Percentiles rank a stretch among this genome's conserved stretches.
Conservation (phyloP, 2,888 invertebrate species). For the Diarsia dahlii region DNA sequence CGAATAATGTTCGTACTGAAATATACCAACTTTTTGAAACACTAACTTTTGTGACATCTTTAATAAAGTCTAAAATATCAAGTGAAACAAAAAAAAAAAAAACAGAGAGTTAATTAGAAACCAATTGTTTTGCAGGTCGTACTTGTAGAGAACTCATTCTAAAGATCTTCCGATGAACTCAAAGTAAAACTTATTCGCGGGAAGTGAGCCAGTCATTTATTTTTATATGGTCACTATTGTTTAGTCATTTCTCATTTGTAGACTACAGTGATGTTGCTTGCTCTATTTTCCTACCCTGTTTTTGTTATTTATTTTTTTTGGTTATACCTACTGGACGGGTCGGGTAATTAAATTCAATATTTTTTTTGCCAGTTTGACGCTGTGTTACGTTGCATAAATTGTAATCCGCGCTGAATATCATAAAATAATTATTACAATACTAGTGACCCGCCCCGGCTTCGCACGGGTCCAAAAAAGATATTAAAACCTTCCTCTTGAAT, state of each 20-base stretch:
- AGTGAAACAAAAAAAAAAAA: not conserved
- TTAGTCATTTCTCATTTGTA: slow-evolving; percentile 86
- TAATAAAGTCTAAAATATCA: no score
- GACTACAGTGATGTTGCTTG: slow-evolving; percentile 32
- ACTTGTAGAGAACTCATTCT: slow-evolving; percentile 84
- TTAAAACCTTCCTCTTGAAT: no score
- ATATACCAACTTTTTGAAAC: rapidly evolving
- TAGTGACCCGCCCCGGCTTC: no score
- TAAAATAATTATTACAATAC: no score
- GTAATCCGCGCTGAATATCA: not conserved
- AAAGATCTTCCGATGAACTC: slow-evolving; percentile 89
- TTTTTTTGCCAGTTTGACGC: no score
- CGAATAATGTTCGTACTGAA: no score
- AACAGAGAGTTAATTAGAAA: slow-evolving; percentile 15
- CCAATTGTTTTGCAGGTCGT: slow-evolving; percentile 72
- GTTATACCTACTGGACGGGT: not conserved
- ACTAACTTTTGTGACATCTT: not conserved
- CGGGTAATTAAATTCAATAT: no score
- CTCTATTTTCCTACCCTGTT: not conserved
- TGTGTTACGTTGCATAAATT: not conserved
- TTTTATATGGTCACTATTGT: slow-evolving; percentile 87
- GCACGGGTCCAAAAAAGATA: no score
- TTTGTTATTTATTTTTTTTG: not conserved
- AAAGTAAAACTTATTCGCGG: slow-evolving; percentile 87
- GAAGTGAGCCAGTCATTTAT: slow-evolving; percentile 85